Base-by-base conservation (phyloP, 2,113 vertebrate genomes). In the human (Homo sapiens) region DNA sequence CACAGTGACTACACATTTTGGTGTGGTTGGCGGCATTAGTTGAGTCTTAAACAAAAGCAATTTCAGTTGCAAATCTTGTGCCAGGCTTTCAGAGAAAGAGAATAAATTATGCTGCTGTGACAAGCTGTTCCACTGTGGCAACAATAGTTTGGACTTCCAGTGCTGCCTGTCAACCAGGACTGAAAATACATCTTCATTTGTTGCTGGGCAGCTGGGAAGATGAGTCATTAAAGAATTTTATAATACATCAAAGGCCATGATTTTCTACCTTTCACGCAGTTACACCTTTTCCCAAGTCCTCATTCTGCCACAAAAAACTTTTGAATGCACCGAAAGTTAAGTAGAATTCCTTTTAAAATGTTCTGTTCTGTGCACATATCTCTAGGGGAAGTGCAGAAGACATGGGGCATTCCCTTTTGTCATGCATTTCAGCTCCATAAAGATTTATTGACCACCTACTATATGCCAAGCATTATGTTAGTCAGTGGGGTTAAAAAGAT, bases 101-200 rank as follows among this genome's bases (percentile, higher is more conserved):
- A 93, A 84, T 92, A 90, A 96, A 98, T 97, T 61, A 93, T 50
- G 40, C 96, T 96, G 82, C 96, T 88, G 8, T 97, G 90, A 97
- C 94, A 96, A 96, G 93, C 96, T 93, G 89, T 95, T 66, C 12
- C 45, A 59, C 45, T 90, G 70, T 83, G 95, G 82, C 59, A 66
- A 86, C 86, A 85, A 85, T 48, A 50, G 81, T 94, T 81, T 83
- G 94, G 80, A 78, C 93, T 97, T 87, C 78, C 80, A 95, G 23
- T 4, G 6, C 48, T 95, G 96, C 94, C 95, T 97, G 96, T 95
- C 95, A 96, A 25, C 79, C 68, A 35, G 75, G 48, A 76, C 68
- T 80, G 78, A 81, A 92, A 94, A 95, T 90, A 96, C 35, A 73
- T 96, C 98, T 97, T 96, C 75, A 96, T 97, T 96, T 88, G 73